phyloP scores from a whole-genome alignment of 1,140 invertebrate genomes.

The Cardiocondyla obscurior region DNA sequence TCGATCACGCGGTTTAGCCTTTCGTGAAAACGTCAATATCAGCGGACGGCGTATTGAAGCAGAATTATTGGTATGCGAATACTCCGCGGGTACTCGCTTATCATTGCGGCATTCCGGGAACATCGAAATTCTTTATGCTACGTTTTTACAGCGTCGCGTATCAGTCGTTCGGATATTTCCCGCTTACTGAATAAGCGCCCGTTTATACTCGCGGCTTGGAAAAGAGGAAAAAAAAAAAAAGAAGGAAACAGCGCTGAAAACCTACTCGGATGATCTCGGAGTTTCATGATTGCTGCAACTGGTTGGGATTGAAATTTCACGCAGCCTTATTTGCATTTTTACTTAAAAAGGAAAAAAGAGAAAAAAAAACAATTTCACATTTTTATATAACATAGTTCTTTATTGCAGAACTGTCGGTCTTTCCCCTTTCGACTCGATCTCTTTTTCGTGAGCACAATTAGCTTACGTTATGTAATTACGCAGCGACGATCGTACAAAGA shows the following conservation, averaged over 20 bases:
- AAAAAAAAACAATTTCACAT: not conserved
- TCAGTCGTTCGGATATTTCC: constrained; percentile 27
- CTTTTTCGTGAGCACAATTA: not conserved
- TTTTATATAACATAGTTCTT: not conserved
- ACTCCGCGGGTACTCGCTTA: constrained; percentile 55
- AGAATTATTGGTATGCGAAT: constrained; percentile 68
- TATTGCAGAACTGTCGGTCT: not conserved
- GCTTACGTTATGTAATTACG: not conserved
- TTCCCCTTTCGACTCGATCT: not conserved
- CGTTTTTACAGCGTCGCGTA: constrained; percentile 16
- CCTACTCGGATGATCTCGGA: not conserved
- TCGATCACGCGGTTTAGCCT: constrained; percentile 68
- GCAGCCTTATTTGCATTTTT: not conserved
- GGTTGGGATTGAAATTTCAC: not conserved
- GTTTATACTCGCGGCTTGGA: not conserved
- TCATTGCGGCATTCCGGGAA: constrained; percentile 58
- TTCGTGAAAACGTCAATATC: constrained; percentile 70
- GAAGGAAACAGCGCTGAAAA: constrained; percentile 5
- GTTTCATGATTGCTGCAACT: not conserved
- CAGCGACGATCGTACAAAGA: not conserved
- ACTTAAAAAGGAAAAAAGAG: too few species aligned
- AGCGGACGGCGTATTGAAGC: constrained; percentile 57
- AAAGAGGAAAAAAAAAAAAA: too few species aligned
- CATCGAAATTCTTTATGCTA: not conserved
- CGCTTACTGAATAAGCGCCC: constrained; percentile 20